Percentiles rank a stretch among this genome's conserved stretches.
phyloP scores from a whole-genome alignment of 2,113 vertebrate species.

The Hemicordylus capensis region DNA sequence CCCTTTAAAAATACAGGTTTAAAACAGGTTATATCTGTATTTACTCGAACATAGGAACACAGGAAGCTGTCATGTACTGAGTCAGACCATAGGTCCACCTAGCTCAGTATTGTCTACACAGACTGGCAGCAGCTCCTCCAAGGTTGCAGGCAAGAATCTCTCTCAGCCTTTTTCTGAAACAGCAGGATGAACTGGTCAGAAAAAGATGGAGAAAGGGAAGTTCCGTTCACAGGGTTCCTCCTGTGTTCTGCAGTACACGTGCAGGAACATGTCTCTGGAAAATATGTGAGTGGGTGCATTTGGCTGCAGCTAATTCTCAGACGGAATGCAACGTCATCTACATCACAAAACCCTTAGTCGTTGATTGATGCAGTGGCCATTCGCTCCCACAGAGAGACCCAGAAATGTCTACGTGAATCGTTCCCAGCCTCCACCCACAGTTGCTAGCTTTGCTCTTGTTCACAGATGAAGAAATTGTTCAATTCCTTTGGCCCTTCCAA shows the following conservation, averaged over 20 bases:
- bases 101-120: too few relatives aligned
- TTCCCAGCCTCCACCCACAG: neutral
- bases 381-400: constrained; percentile 36
- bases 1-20: too few relatives aligned
- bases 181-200: constrained; percentile 1
- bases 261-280: constrained; percentile 49
- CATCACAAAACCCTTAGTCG: constrained; percentile 50
- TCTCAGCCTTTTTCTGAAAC: accelerated
- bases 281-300: constrained; percentile 65
- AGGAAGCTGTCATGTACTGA: too few relatives aligned
- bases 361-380: constrained; percentile 44
- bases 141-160: too few relatives aligned
- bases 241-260: constrained; percentile 53
- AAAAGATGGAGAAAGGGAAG: too few relatives aligned
- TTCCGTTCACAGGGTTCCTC: constrained; percentile 55
- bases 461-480: constrained; percentile 27
- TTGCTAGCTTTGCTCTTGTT: constrained; percentile 22
- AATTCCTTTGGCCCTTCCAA: neutral
- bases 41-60: too few relatives aligned
- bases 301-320: constrained; percentile 57
- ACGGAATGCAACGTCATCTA: constrained; percentile 55
- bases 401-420: constrained; percentile 30
- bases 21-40: too few relatives aligned
- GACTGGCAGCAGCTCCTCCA: too few relatives aligned
- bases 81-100: too few relatives aligned